Conservation (phyloP, 30 jellyfish, hydroid and myxozoan species). For the Chironex yamaguchii region DNA sequence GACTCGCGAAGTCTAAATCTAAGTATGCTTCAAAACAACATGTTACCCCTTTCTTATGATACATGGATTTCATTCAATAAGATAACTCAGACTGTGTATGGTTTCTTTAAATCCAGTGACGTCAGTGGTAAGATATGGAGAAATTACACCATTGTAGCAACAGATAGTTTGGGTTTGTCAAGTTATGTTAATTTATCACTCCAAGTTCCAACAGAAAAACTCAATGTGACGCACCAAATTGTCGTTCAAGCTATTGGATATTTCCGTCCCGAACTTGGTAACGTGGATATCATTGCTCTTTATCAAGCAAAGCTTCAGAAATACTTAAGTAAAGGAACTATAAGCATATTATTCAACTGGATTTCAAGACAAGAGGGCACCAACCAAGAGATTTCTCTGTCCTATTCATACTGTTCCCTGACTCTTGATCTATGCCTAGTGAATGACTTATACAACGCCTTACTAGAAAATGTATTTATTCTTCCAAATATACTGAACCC, state of each 20-base stretch:
- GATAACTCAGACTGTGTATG: conserved; percentile 59
- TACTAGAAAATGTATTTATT: conserved; percentile 23
- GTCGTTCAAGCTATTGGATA: conserved; percentile 60
- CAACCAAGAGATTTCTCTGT: conserved; percentile 30
- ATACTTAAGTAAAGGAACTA: conserved; percentile 34
- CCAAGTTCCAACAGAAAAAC: conserved; percentile 26
- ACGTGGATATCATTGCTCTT: conserved; percentile 36
- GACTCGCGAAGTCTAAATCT: conserved; percentile 55
- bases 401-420: no score
- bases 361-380: background rate
- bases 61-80: conserved; percentile 77
- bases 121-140: background rate
- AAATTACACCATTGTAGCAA: conserved; percentile 50
- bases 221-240: conserved; percentile 63
- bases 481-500: conserved; percentile 59
- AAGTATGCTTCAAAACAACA: conserved; percentile 5
- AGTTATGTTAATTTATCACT: conserved; percentile 32
- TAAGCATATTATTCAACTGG: conserved; percentile 19
- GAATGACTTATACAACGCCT: no score
- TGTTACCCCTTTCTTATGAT: conserved; percentile 9
- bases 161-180: conserved; percentile 65
- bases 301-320: conserved; percentile 13
- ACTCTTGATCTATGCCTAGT: no score
- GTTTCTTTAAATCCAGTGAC: conserved; percentile 58
- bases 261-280: conserved; percentile 6